These are phyloP conservation scores for Zaprionus ghesquierei DNA, from an alignment of 1,140 invertebrate genomes.

Conservation along the genomic window DNA sequence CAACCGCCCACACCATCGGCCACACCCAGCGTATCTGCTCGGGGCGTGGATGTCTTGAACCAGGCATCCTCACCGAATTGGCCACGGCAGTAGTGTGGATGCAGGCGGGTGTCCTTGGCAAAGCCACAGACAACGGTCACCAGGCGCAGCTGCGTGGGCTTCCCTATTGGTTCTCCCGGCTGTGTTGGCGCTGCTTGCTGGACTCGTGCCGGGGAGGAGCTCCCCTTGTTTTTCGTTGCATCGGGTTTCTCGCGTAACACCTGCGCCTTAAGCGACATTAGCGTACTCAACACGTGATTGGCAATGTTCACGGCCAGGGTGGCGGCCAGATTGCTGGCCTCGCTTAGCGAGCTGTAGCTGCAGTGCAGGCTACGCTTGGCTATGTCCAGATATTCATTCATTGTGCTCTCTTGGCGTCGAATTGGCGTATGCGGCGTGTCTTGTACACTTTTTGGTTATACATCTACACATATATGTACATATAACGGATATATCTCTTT, in stretches of 20 bases:
- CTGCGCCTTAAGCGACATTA: conserved; percentile 9
- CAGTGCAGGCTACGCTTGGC: conserved; percentile 17
- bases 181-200: too few relatives aligned
- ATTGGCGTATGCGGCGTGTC: background rate
- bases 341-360: conserved; percentile 7
- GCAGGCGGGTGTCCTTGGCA: conserved; percentile 35
- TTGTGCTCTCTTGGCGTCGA: background rate
- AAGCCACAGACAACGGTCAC: conserved; percentile 55
- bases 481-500: background rate
- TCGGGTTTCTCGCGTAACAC: background rate
- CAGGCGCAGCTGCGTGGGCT: conserved; percentile 4
- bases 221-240: too few relatives aligned
- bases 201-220: too few relatives aligned
- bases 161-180: too few relatives aligned
- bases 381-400: conserved; percentile 35
- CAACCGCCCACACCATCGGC: conserved; percentile 62
- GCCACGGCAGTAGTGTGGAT: conserved; percentile 17
- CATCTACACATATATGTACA: background rate
- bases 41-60: conserved; percentile 27
- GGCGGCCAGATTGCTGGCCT: background rate
- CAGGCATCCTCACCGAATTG: conserved; percentile 67
- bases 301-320: background rate
- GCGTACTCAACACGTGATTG: background rate
- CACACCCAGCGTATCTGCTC: conserved; percentile 46
- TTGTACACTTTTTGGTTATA: background rate